Conservation (phyloP, 2,888 invertebrate species). For the Lomographa bimaculata region DNA sequence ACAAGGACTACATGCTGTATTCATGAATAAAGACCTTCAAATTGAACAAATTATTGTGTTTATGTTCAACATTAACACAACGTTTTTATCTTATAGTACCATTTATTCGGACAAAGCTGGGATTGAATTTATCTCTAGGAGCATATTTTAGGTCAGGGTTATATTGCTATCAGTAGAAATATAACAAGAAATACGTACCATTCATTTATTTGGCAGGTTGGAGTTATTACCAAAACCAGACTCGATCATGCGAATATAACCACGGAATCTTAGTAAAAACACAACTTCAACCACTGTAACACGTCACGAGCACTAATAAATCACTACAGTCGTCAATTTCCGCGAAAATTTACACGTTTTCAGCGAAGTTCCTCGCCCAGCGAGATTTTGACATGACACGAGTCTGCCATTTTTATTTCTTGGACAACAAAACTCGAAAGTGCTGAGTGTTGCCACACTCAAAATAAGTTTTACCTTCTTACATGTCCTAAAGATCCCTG, state of each 20-base stretch:
- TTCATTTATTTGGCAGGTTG: constrained; percentile 64
- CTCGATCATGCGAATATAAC: constrained; percentile 47
- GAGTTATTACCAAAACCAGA: constrained; percentile 42
- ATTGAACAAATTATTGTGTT: no score
- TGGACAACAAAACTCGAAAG: constrained; percentile 62
- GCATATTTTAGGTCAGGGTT: constrained; percentile 8
- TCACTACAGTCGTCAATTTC: constrained; percentile 36
- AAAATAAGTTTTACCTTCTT: constrained; percentile 14
- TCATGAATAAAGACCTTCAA: constrained; percentile 13
- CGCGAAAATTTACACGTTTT: constrained; percentile 64
- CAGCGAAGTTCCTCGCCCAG: constrained; percentile 55
- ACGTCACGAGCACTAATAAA: constrained; percentile 52
- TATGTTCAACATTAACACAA: no score
- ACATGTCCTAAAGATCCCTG: no score
- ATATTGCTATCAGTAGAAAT: no score
- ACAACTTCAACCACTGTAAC: constrained; percentile 40
- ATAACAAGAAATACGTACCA: constrained; percentile 52
- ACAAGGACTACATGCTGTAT: no score
- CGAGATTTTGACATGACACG: constrained; percentile 70
- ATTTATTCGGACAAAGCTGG: no score
- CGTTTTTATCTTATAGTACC: no score
- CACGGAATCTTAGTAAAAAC: constrained; percentile 40
- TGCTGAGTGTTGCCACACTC: constrained; percentile 70
- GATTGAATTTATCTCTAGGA: no score
- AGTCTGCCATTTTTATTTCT: constrained; percentile 75